phyloP scores from a whole-genome alignment of 2,113 vertebrate genomes.

The Gracilinanus agilis region DNA sequence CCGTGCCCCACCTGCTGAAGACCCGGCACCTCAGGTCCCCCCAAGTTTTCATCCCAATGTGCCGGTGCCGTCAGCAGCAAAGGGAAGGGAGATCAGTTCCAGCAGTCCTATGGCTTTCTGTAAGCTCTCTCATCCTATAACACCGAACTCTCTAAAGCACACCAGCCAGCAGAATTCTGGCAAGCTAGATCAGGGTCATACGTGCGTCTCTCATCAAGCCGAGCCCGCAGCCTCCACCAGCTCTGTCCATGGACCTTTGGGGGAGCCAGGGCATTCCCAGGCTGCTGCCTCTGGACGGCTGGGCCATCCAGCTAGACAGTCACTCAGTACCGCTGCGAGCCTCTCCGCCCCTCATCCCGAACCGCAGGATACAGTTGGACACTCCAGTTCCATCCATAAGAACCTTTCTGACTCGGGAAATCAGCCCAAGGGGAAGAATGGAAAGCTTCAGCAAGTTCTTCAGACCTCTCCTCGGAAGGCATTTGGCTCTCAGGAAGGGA shows the following conservation, averaged over 20 bases:
- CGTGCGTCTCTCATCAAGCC: constrained; percentile 22
- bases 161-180: not conserved
- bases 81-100: constrained; percentile 10
- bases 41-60: not conserved
- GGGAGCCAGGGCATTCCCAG: constrained; percentile 21
- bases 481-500: constrained; percentile 83
- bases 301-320: not conserved
- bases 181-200: not conserved
- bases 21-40: constrained; percentile 32
- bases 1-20: constrained; percentile 1
- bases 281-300: not conserved
- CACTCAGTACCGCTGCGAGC: not conserved
- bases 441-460: not conserved
- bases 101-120: constrained; percentile 18
- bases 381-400: constrained; percentile 23
- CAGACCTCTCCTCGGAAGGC: constrained; percentile 78
- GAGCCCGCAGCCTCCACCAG: not conserved
- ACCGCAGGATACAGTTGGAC: not conserved
- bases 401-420: not conserved
- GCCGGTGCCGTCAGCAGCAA: not conserved
- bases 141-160: constrained; percentile 28
- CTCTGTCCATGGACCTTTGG: constrained; percentile 27
- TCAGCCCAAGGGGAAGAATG: not conserved
- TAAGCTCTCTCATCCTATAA: constrained; percentile 1
- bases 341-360: not conserved